phyloP scores from a whole-genome alignment of 2,888 invertebrate species.

The Atrina japonica region DNA sequence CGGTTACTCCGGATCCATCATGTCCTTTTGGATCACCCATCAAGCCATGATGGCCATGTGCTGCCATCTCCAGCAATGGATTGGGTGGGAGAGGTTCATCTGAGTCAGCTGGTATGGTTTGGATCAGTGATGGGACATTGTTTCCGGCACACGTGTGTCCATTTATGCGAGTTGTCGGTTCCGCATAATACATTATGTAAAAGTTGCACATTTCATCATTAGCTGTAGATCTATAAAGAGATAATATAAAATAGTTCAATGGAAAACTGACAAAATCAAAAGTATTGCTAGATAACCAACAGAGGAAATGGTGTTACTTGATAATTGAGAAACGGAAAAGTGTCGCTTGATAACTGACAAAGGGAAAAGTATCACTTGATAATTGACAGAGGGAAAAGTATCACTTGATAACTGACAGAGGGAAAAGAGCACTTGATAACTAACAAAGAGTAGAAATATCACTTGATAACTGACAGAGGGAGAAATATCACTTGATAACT shows the following conservation, averaged over 20 bases:
- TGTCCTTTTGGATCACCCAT: constrained; percentile 43
- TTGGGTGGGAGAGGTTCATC: constrained; percentile 82
- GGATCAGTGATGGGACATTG: constrained; percentile 62
- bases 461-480: no score
- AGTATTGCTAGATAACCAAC: no score
- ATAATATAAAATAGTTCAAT: constrained; percentile 15
- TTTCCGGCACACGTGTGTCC: constrained; percentile 64
- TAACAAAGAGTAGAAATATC: no score
- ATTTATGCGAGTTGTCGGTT: constrained; percentile 49
- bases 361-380: no score
- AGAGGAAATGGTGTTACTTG: no score
- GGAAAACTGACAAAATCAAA: no score
- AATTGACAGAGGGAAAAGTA: no score
- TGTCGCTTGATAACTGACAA: no score
- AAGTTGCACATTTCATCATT: constrained; percentile 81
- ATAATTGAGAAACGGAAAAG: no score
- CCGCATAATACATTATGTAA: constrained; percentile 81
- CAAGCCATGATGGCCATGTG: constrained; percentile 64
- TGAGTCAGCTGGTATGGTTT: constrained; percentile 78
- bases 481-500: no score
- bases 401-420: no score
- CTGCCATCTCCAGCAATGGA: constrained; percentile 76
- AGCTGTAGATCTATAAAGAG: constrained; percentile 69
- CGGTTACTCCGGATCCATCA: constrained; percentile 10
- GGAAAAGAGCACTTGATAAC: no score